Evolutionary conservation across 2,113 vertebrate genomes (phyloP).

Genomic region (Trinectes maculatus): DNA sequence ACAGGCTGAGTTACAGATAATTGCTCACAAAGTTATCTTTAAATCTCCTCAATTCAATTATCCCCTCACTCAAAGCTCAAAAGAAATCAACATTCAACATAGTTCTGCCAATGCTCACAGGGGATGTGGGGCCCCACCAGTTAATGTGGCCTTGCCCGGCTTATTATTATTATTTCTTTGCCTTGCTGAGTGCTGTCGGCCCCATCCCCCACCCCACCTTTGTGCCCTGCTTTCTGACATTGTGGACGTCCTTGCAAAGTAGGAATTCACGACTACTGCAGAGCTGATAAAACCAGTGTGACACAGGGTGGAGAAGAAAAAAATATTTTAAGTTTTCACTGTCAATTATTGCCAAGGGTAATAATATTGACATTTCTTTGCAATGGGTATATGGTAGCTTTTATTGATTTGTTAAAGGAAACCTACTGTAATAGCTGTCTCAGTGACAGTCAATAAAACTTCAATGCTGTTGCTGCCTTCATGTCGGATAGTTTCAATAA

Average conservation of each 20-base stretch:
- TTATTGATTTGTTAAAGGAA: slow-evolving; percentile 39
- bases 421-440: neutral
- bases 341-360: neutral
- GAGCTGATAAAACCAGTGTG: slow-evolving; percentile 13
- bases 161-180: slow-evolving; percentile 17
- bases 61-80: slow-evolving; percentile 23
- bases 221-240: slow-evolving; percentile 40
- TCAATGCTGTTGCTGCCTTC: neutral
- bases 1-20: slow-evolving; percentile 15
- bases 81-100: slow-evolving; percentile 36
- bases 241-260: slow-evolving; percentile 30
- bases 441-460: slow-evolving; percentile 2
- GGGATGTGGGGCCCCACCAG: slow-evolving; percentile 57
- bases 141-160: slow-evolving; percentile 54
- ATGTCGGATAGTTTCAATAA: neutral
- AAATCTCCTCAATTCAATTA: slow-evolving; percentile 47
- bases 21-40: slow-evolving; percentile 3
- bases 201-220: slow-evolving; percentile 33
- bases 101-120: slow-evolving; percentile 51
- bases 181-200: slow-evolving; percentile 35
- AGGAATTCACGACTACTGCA: slow-evolving; percentile 13
- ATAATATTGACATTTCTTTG: slow-evolving; percentile 3
- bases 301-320: neutral
- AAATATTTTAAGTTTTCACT: neutral
- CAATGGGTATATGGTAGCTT: neutral